Percentiles rank a stretch among this genome's conserved stretches.
Evolutionary conservation across 2,113 vertebrate species (phyloP).

Genomic region (Menura novaehollandiae): DNA sequence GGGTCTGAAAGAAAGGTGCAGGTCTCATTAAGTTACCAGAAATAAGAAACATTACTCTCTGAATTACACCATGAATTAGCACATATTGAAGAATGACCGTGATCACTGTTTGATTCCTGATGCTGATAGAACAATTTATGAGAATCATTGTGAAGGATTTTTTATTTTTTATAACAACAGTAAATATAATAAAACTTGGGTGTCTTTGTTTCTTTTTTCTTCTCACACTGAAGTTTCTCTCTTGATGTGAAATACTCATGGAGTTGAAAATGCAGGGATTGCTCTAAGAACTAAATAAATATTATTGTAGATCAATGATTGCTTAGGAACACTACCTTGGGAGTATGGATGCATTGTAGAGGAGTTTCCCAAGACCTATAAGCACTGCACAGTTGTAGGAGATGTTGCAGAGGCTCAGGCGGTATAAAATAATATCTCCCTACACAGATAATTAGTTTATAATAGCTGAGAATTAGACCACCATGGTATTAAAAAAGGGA

Average conservation of each 20-base stretch:
- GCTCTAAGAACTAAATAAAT: neutral
- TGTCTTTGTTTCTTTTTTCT: neutral
- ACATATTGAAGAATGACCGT: neutral
- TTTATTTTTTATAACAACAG: neutral
- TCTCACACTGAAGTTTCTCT: neutral
- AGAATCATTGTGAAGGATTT: neutral
- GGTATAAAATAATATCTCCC: neutral
- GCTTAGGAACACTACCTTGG: neutral
- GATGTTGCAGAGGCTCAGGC: neutral
- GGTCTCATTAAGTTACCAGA: neutral
- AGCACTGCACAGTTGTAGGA: neutral
- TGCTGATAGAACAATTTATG: neutral
- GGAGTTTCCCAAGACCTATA: neutral
- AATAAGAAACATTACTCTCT: neutral
- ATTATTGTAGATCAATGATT: neutral
- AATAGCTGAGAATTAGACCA: neutral
- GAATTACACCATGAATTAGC: neutral
- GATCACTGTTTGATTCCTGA: neutral
- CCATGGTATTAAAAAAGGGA: neutral
- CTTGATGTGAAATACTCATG: neutral
- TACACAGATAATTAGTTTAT: neutral
- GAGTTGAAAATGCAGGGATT: neutral
- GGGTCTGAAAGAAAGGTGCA: constrained; percentile 77
- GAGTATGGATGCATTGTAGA: neutral
- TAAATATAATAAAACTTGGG: neutral